These are phyloP conservation scores for Mus caroli DNA, from an alignment of 2,797 vertebrate species.

Conservation along the genomic window DNA sequence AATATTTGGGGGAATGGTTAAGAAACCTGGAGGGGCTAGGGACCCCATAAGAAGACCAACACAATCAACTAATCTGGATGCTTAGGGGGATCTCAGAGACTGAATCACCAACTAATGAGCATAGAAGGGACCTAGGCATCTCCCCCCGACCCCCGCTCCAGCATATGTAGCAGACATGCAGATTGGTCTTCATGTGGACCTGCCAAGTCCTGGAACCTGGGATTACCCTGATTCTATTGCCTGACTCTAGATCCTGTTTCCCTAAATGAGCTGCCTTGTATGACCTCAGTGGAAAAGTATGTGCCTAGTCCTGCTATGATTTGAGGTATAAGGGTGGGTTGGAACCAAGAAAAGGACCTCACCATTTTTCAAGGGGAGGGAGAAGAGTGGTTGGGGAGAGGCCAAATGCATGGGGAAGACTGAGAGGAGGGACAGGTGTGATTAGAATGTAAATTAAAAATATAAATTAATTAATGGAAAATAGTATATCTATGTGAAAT, in stretches of 20 bases:
- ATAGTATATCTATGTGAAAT: neutral
- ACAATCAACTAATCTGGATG: neutral
- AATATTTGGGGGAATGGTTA: neutral
- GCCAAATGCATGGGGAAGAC: neutral
- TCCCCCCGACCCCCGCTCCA: fast-evolving
- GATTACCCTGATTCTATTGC: neutral
- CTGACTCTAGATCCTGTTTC: neutral
- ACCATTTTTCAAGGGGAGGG: neutral
- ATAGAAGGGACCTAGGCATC: neutral
- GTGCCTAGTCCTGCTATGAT: neutral
- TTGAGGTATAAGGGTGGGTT: neutral
- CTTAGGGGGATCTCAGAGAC: neutral
- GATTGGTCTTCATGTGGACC: neutral
- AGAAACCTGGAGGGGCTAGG: neutral
- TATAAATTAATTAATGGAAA: neutral
- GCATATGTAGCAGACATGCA: neutral
- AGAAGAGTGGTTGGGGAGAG: neutral
- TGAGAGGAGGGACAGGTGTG: neutral
- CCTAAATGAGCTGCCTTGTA: neutral
- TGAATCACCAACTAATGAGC: neutral
- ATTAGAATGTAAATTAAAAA: neutral
- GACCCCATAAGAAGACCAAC: neutral
- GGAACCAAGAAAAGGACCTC: neutral
- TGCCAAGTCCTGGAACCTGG: neutral
- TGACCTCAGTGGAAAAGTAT: neutral